Evolutionary conservation across 2,888 invertebrate species (phyloP).

Genomic region (Andrena trimmerana): DNA sequence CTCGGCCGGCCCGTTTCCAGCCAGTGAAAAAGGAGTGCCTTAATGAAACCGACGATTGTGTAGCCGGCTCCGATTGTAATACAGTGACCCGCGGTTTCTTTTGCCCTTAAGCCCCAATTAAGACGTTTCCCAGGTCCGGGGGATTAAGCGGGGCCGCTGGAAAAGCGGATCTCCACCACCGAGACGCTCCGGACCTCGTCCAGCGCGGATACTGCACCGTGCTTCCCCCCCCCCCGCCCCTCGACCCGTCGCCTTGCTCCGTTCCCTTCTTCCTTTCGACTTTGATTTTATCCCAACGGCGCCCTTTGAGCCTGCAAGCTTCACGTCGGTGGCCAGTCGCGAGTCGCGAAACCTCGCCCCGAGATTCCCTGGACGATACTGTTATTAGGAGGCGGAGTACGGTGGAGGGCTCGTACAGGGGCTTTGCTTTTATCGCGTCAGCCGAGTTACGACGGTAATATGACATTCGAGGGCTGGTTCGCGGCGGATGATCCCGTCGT

Average conservation of each 20-base stretch:
- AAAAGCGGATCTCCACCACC: conserved; percentile 62
- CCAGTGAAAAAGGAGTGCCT: conserved; percentile 21
- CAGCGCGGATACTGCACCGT: neutral
- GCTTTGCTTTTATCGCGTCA: neutral
- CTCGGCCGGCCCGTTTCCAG: neutral
- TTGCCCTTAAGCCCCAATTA: conserved; percentile 78
- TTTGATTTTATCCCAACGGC: conserved; percentile 66
- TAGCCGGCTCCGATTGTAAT: conserved; percentile 68
- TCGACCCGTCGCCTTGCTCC: neutral
- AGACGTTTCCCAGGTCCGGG: conserved; percentile 73
- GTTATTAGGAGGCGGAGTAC: neutral
- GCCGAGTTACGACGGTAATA: conserved; percentile 9
- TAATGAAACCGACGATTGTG: conserved; percentile 67
- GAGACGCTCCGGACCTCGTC: neutral
- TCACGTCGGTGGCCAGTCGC: conserved; percentile 38
- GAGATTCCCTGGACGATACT: conserved; percentile 6
- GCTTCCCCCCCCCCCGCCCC: neutral
- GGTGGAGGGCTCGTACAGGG: neutral
- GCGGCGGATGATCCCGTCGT: conserved; percentile 17
- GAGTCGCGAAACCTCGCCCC: conserved; percentile 12
- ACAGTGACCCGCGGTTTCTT: conserved; percentile 77
- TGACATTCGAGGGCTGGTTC: neutral
- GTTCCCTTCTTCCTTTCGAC: conserved; percentile 57
- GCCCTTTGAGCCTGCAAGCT: conserved; percentile 17
- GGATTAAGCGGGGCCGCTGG: conserved; percentile 69